Percentiles rank a stretch among this genome's conserved stretches.
These are phyloP conservation scores for Himalopsyche anomala DNA, from an alignment of 2,888 invertebrate species.

Conservation along the genomic window DNA sequence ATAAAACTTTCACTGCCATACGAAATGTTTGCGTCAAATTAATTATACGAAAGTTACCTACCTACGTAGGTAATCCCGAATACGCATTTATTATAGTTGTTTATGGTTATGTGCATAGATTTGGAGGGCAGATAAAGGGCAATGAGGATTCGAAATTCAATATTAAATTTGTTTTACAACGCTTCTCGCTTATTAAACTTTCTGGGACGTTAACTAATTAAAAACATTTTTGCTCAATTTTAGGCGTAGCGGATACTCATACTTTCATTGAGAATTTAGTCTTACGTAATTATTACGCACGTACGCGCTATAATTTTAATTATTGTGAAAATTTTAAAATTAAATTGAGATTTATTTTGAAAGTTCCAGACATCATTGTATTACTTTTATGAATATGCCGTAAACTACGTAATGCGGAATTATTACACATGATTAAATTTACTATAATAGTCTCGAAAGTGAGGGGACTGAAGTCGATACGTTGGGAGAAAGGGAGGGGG, in stretches of 20 bases:
- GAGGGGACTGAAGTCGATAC: too few species aligned
- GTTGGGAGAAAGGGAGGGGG: too few species aligned
- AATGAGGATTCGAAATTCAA: slow-evolving; percentile 11
- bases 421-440: too few species aligned
- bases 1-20: slow-evolving; percentile 6
- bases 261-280: too few species aligned
- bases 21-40: slow-evolving; percentile 15
- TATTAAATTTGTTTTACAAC: slow-evolving; percentile 16
- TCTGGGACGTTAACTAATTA: slow-evolving; percentile 17
- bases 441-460: too few species aligned
- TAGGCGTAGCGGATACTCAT: neutral
- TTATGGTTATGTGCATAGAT: slow-evolving; percentile 7
- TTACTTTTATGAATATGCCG: too few species aligned
- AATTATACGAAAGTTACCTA: neutral
- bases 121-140: slow-evolving; percentile 31
- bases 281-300: too few species aligned
- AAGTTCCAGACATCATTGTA: too few species aligned
- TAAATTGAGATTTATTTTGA: too few species aligned
- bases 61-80: neutral
- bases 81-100: neutral
- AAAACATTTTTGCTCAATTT: slow-evolving; percentile 14
- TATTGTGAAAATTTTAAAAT: too few species aligned
- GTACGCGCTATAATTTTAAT: too few species aligned
- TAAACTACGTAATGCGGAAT: too few species aligned
- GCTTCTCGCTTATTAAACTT: slow-evolving; percentile 17